These are phyloP conservation scores for Sebastes oblongus DNA, from an alignment of 2,797 vertebrate genomes.

Conservation along the genomic window DNA sequence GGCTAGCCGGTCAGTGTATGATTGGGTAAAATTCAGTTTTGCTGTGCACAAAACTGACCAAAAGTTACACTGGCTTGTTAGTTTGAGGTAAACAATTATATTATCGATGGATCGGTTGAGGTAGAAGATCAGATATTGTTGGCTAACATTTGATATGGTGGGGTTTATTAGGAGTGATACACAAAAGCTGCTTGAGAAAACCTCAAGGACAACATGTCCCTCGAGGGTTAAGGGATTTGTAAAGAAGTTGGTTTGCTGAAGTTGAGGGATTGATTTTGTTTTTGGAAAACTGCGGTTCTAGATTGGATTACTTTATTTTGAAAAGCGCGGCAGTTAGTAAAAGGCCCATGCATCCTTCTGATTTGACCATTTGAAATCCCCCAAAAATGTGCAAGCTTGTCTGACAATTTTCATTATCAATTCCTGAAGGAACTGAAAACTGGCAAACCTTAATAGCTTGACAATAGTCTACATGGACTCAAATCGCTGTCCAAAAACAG, in stretches of 20 bases:
- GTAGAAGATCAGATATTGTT: neutral
- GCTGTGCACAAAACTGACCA: neutral
- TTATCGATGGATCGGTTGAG: neutral
- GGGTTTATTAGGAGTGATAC: no score
- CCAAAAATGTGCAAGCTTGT: neutral
- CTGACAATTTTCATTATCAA: neutral
- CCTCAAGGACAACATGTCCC: neutral
- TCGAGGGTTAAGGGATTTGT: neutral
- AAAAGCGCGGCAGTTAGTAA: neutral
- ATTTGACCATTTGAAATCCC: neutral
- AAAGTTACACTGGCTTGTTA: neutral
- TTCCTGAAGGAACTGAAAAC: neutral
- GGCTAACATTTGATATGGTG: neutral
- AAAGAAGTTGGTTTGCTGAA: neutral
- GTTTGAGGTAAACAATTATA: neutral
- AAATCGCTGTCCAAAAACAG: neutral
- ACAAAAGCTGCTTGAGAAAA: neutral
- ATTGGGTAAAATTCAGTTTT: neutral
- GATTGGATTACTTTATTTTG: neutral
- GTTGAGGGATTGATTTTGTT: neutral
- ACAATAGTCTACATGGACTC: neutral
- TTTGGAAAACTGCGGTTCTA: neutral
- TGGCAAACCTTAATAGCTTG: neutral
- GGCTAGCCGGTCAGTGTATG: neutral
- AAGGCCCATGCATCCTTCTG: neutral